Conservation (phyloP, 2,113 vertebrate species). For the Brachypodius melanocephalos region DNA sequence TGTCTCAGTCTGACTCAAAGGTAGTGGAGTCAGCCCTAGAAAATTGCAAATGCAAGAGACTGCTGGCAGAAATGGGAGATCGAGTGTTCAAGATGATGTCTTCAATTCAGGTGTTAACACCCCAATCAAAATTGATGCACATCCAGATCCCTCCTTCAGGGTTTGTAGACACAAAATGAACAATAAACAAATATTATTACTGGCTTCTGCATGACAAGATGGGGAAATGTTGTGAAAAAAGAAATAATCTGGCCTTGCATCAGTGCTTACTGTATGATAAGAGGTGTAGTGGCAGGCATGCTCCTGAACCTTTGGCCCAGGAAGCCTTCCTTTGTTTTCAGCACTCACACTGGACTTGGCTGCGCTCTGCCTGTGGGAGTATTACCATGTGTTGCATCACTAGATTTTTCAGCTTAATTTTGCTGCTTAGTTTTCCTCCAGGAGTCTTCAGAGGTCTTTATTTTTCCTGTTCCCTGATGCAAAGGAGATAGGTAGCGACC, state of each 20-base stretch:
- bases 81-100: neutral
- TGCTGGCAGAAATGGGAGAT: neutral
- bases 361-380: neutral
- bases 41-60: neutral
- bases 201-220: neutral
- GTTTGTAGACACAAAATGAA: neutral
- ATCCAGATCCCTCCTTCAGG: neutral
- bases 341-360: neutral
- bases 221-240: neutral
- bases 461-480: neutral
- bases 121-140: neutral
- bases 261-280: neutral
- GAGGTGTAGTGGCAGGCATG: neutral
- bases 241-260: neutral
- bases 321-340: neutral
- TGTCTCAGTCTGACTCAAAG: neutral
- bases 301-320: neutral
- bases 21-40: neutral
- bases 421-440: neutral
- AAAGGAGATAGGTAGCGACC: neutral
- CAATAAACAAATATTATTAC: neutral
- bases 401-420: neutral
- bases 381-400: neutral
- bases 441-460: neutral
- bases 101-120: neutral